Evolutionary conservation across 2,113 vertebrate genomes (phyloP), one percentile per base, ranked within the genome.

Genomic region (Mus pahari): DNA sequence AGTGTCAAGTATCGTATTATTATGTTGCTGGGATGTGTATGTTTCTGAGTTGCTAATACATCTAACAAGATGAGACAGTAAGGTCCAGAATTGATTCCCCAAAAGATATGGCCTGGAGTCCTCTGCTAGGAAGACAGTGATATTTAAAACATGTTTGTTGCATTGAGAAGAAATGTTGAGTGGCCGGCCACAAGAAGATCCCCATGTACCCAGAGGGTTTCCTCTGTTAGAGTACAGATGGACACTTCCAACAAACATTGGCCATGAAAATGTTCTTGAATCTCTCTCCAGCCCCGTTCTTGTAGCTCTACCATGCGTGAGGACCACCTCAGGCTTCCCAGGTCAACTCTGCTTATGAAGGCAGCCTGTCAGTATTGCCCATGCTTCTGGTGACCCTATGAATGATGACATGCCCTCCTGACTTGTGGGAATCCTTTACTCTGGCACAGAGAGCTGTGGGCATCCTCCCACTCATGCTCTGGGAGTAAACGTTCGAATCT

Each of bases 21-120:
- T 39, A 9, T 0, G 2, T 58, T n/a, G 7, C 36, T 50, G 14
- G 0, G 1, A 55, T 36, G 31, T n/a, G 5, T 77, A 31, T 16
- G 26, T 48, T 77, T 48, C 45, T 77, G 74, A 48, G 42, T 77
- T 77, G 26, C 48, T 22, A 10, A 5, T 81, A 81, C 50, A 24
- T 24, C 4, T n/a, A 55, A 33, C 5, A 12, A 55, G 19, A 81
- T 7, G 19, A 13, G 19, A 55, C 22, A 13, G 50, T 16, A 55
- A 81, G 50, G 50, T 55, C 78, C 33, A 39, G 20, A 58, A 82
- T n/a, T n/a, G n/a, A 39, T 82, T 82, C 33, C 20, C 19, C 24
- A 14, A 58, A 82, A n/a, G 33, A 82, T 16, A n/a, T 13, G 74
- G 28, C 74, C 74, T 48, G 26, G 12, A 81, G n/a, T 36, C 50